Conservation (phyloP, 2,888 invertebrate genomes). For the Holacanthella duospinosa region DNA sequence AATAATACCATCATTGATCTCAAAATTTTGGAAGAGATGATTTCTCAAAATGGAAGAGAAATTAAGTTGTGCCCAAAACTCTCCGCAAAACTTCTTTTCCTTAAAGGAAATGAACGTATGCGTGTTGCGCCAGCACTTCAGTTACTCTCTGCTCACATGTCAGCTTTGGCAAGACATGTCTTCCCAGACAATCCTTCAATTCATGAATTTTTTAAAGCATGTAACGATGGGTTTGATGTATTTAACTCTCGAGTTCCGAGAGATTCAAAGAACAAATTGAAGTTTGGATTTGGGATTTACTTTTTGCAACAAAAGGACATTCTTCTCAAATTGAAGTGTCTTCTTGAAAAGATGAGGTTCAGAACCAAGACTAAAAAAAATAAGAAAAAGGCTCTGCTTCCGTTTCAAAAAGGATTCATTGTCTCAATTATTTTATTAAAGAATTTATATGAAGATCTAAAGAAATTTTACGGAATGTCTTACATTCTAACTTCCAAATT, state of each 20-base stretch:
- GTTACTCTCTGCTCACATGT: slow-evolving; percentile 1
- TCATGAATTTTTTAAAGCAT: slow-evolving; percentile 4
- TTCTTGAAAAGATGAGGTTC: not conserved
- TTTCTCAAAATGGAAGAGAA: too few species aligned
- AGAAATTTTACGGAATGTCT: too few species aligned
- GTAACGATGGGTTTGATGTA: slow-evolving; percentile 12
- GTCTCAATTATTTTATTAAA: slow-evolving; percentile 4
- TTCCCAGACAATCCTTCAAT: slow-evolving; percentile 2
- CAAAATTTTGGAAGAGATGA: too few species aligned
- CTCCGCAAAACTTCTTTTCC: too few species aligned
- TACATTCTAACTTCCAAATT: too few species aligned
- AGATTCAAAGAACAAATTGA: slow-evolving; percentile 1
- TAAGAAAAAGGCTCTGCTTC: slow-evolving; percentile 6
- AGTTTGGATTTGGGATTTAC: slow-evolving; percentile 5
- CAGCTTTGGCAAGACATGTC: not conserved
- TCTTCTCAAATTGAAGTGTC: not conserved
- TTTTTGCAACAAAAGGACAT: not conserved
- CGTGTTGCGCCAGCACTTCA: slow-evolving; percentile 6
- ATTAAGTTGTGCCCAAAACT: too few species aligned
- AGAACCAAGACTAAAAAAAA: not conserved
- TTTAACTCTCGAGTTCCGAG: not conserved
- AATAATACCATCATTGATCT: too few species aligned
- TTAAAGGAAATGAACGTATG: too few species aligned
- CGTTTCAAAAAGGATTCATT: slow-evolving; percentile 11
- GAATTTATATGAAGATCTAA: not conserved